Base-by-base conservation (phyloP, 2,797 vertebrate genomes). In the Phataginus tetradactyla region DNA sequence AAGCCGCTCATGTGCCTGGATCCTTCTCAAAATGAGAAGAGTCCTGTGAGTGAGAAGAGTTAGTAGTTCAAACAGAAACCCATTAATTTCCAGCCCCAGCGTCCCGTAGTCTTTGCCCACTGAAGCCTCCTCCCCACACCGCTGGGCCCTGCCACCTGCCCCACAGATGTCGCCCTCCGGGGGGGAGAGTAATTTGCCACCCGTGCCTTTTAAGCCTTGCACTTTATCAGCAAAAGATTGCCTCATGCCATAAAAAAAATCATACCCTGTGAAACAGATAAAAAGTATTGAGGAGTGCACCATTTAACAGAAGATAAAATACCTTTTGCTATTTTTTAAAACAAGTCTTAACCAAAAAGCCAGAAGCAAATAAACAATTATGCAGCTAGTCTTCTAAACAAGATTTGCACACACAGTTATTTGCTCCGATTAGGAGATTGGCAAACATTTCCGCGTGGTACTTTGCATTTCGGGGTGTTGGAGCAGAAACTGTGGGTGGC, bases 21-120 rank as follows among this genome's bases (percentile, higher is more conserved):
- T 91, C 55, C 77, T 69, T 96, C 96, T 91, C 78, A 71, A 75
- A 97, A 45, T 75, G 95, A 95, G 63, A 96, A 98, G 97, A 94
- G 98, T 98, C 98, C 97, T 97, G 87, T 94, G 95, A 98, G 96
- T 97, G 79, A 84, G 88, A 98, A 98, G 94, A 93, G 89, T 95
- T 97, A 92, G 95, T 97, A 97, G 97, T 98, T 97, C 98, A 97
- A 98, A 98, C 15, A 18, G 95, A 98, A 97, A 96, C 97, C 93
- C 89, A 91, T 97, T 96, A 32, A 97, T 98, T 97, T 96, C 71
- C 66, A 95, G 81, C 51, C 90, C 74, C 53, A 96, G 57, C 87
- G 80, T 96, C 97, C 97, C 88, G 91, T 74, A 89, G 95, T 93
- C 94, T 96, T 93, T 96, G 95, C 96, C 93, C 96, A 61, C 64